Evolutionary conservation across 2,797 vertebrate species (phyloP).

Genomic region (Chaenodraco wilsoni): DNA sequence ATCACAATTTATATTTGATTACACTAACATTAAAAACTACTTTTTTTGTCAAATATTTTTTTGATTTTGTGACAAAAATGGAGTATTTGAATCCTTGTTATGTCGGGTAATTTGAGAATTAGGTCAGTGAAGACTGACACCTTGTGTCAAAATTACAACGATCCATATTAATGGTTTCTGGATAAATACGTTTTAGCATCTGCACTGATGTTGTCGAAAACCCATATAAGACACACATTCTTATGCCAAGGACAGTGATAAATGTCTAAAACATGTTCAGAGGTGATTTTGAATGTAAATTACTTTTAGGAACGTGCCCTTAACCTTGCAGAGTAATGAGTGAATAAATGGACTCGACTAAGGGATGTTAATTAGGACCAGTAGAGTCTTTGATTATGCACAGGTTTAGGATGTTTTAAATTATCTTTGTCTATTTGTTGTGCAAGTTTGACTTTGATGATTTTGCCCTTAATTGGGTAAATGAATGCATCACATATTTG

Average conservation of each 20-base stretch:
- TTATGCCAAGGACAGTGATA: neutral
- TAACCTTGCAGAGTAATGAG: neutral
- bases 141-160: neutral
- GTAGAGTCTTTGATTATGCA: neutral
- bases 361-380: neutral
- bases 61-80: too few species aligned
- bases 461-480: neutral
- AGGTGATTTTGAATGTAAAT: neutral
- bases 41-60: too few species aligned
- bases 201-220: neutral
- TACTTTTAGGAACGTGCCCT: neutral
- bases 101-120: neutral
- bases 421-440: neutral
- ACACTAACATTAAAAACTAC: too few species aligned
- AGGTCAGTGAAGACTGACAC: neutral
- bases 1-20: neutral
- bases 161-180: neutral
- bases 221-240: neutral
- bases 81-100: neutral
- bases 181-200: neutral
- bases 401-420: conserved; percentile 3
- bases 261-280: neutral
- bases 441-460: conserved; percentile 15
- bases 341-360: accelerated
- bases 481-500: conserved; percentile 17